These are phyloP conservation scores for Thaumetopoea pityocampa DNA, from an alignment of 1,140 invertebrate genomes.

Conservation along the genomic window DNA sequence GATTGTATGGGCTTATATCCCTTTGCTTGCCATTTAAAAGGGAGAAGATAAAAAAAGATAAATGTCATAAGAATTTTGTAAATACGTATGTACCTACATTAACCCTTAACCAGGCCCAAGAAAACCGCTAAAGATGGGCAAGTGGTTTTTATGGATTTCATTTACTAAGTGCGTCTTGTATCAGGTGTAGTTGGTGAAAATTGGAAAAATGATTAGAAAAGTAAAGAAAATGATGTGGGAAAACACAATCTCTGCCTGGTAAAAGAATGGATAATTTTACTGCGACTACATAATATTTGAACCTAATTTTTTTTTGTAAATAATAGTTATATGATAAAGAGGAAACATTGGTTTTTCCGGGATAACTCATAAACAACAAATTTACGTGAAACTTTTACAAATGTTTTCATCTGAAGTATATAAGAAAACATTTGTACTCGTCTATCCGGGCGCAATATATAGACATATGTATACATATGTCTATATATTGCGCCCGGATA, in stretches of 20 bases:
- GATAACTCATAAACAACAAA: background rate
- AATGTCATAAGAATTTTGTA: no score
- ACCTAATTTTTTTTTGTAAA: background rate
- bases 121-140: background rate
- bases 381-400: no score
- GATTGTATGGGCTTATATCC: no score
- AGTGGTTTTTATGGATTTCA: background rate
- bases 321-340: background rate
- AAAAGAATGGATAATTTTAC: background rate
- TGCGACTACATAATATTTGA: background rate
- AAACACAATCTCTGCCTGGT: background rate
- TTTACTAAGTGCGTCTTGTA: background rate
- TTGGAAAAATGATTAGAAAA: background rate
- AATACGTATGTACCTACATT: no score
- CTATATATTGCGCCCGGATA: no score
- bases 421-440: no score
- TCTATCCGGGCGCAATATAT: no score
- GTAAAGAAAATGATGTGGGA: background rate
- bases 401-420: no score
- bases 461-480: no score
- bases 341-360: background rate
- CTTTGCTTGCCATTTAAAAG: no score
- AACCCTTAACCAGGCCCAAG: conserved; percentile 1
- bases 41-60: no score
- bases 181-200: background rate